Conservation (phyloP, 2,888 invertebrate species). For the Epinotia nisella region DNA sequence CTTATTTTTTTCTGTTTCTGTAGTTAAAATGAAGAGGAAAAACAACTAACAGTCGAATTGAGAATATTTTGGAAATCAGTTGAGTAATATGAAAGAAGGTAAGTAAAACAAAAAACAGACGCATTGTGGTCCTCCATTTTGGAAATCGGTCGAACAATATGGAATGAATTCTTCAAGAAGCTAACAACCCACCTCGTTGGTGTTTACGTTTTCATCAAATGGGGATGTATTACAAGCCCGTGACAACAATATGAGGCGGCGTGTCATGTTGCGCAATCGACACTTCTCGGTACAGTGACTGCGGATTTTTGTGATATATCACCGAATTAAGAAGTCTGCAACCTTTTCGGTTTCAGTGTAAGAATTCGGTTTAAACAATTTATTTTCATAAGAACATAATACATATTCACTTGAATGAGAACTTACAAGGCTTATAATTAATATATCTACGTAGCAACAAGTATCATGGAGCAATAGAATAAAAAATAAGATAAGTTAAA, state of each 20-base stretch:
- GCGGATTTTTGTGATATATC: constrained; percentile 43
- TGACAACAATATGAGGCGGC: constrained; percentile 19
- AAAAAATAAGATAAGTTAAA: no score
- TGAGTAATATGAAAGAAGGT: neutral
- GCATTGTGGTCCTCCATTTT: neutral
- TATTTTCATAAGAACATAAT: no score
- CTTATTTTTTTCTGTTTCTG: no score
- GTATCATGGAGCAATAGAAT: no score
- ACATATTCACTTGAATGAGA: no score
- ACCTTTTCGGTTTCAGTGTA: no score
- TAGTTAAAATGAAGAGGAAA: no score
- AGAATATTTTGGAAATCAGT: no score
- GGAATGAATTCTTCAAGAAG: neutral
- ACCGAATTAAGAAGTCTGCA: constrained; percentile 33
- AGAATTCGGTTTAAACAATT: no score
- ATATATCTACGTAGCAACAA: no score
- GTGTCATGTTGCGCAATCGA: constrained; percentile 38
- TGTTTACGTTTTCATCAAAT: constrained; percentile 30
- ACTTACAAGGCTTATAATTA: no score
- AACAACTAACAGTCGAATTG: no score
- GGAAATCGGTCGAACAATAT: neutral
- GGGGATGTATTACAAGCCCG: constrained; percentile 8
- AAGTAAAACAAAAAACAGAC: neutral
- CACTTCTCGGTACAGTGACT: constrained; percentile 39
- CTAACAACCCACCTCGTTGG: neutral